Evolutionary conservation across 2,888 invertebrate genomes (phyloP), one percentile per base, ranked within the genome.

Genomic region (Platycnemis pennipes): DNA sequence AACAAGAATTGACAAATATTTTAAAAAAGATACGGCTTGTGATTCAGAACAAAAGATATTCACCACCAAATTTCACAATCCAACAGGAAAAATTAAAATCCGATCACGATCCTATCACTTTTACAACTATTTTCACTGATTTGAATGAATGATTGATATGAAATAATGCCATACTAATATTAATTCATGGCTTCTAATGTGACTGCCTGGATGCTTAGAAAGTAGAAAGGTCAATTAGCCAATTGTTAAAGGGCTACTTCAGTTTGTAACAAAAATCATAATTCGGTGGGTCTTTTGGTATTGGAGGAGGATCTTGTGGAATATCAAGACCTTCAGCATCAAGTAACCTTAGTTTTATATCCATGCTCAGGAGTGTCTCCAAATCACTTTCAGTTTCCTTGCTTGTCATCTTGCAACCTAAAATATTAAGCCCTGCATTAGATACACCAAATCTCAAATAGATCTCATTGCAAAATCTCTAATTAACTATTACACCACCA

Each of bases 321-420:
- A 99, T 99, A 95, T 98, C 98, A 94, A 99, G 98, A 11, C 99
- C 99, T 96, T 99, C 99, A 0, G 99, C 98, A 96, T 99, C 99
- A 95, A 99, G 97, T 94, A 99, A 97, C 95, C 99, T 97, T 88
- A 99, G 97, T 96, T 99, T 99, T 94, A 99, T 99, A 96, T 99
- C 99, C 99, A 99, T 99, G 19, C 99, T 99, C 22, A 99, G 97
- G 94, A 99, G 97, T 63, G 98, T 99, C 96, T 99, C 99, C 95
- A 99, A 97, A 96, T 99, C 99, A 96, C 98, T 98, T 95, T 98
- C 98, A 95, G 98, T 98, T 95, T 98, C 98, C 96, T 98, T 98
- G 96, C 99, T 99, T 0, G 97, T 97, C 99, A 99, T 99, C 96
- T 98, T 97, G 96, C 98, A 98, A 42, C 98, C 98, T 96, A n/a